Evolutionary conservation across 2,113 vertebrate species (phyloP), one percentile per base, ranked within the genome.

Genomic region (Gopherus evgoodei): DNA sequence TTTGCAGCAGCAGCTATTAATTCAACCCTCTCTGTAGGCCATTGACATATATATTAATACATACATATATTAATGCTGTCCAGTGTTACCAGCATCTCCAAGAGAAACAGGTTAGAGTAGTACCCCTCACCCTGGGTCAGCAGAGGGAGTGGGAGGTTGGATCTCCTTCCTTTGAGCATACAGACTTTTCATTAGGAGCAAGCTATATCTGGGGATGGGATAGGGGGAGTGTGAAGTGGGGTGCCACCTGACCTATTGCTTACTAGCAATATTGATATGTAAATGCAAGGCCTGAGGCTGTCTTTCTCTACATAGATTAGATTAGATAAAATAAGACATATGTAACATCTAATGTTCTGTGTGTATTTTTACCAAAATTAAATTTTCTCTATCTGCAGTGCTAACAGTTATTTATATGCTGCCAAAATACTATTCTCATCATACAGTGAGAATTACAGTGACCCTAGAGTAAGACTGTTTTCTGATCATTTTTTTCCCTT

Each of bases 321-420:
- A 38, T 72, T 22, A 72, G 35, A 38, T n/a, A n/a, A 19, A 69
- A n/a, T 72, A 72, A 62, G 65, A 38, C 4, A 22, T 9, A 72
- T 85, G 94, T 83, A 93, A 89, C 93, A 90, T 90, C 94, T 92
- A 79, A 87, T 90, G 88, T 81, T 90, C 3, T 81, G 57, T 31
- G 24, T 85, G 52, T 59, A 47, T 87, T 89, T 91, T 96, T 88
- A 86, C 92, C 93, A 47, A 52, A 31, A 85, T 96, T 93, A 92
- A 83, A 53, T 94, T 91, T 81, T 29, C 56, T n/a, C 62, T 93
- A 91, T 88, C 86, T 94, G 76, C 80, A 91, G 76, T 57, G 88
- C 38, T 81, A 90, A 76, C 6, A 44, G 35, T 6, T 75, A 72
- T 56, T 93, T 93, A 94, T 93, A 87, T 94, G 90, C 38, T 89